Evolutionary conservation across 2,888 invertebrate species (phyloP), one percentile per base, ranked within the genome.

Genomic region (Lasioglossum pauxillum): DNA sequence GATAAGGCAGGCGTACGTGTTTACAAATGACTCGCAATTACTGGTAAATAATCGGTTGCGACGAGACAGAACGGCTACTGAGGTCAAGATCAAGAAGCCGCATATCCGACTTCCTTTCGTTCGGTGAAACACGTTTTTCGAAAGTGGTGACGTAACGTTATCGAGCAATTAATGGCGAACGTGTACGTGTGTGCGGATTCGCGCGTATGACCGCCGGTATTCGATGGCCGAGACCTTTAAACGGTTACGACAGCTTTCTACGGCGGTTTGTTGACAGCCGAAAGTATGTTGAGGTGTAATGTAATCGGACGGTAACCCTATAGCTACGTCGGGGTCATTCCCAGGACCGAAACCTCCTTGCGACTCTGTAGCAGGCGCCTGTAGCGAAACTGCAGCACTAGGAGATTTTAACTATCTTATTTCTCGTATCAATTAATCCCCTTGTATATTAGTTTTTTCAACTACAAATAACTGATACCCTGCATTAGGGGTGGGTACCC

Each of bases 11-110:
- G 19, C 35, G 35, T 35, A 19, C 8, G 16, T 5, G 35, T 35
- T 31, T 35, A 69, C 31, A 35, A 69, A 35, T 38, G 3, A 4
- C 8, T 10, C 10, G 67, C 23, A 23, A 35, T 69, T 23, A 23
- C 23, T 35, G 23, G 3, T 10, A 57, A 12, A 57, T 57, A 35
- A 38, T 69, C 67, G 38, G 19, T 19, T 23, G 23, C 67, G 35
- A 38, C 67, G 35, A 69, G 8, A 69, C n/a, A 38, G n/a, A 2
- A 71, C 41, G 14, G 2, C 23, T 19, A 23, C 35, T 7, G n/a
- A 53, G 75, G 80, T 80, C 75, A 85, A 84, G 84, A 78, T 78
- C 75, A 85, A 74, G 27, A 38, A 27, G 49, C 53, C 44, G 23
- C 23, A 23, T 46, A 19, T 44, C n/a, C 41, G 19, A 57, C 38